Conservation (phyloP, 2,888 invertebrate genomes). For the Mantis religiosa region DNA sequence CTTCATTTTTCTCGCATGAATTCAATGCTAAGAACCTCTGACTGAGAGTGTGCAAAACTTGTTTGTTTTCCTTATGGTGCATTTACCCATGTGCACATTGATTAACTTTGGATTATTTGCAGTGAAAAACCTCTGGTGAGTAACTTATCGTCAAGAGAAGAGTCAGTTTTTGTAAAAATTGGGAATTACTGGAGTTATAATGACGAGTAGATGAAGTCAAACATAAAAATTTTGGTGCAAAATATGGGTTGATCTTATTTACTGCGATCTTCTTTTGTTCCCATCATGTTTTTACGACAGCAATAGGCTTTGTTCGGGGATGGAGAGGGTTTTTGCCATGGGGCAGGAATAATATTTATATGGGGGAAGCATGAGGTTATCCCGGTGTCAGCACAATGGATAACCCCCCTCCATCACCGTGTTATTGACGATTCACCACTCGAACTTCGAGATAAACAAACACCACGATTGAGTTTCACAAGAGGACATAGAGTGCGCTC, state of each 20-base stretch:
- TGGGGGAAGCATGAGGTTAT: not conserved
- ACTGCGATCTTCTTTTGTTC: not conserved
- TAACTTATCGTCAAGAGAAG: too few species aligned
- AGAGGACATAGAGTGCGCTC: not conserved
- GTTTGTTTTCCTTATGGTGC: too few species aligned
- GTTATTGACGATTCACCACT: slow-evolving; percentile 2
- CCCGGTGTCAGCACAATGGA: not conserved
- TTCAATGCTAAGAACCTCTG: too few species aligned
- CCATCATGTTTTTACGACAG: not conserved
- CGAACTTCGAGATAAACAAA: not conserved
- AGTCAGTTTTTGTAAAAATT: too few species aligned
- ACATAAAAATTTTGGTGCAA: not conserved
- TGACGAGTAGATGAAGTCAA: too few species aligned
- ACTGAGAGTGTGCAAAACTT: too few species aligned
- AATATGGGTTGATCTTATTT: too few species aligned
- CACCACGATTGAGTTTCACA: not conserved
- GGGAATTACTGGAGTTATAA: too few species aligned
- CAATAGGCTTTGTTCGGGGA: not conserved
- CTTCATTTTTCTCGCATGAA: too few species aligned
- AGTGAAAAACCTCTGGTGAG: too few species aligned
- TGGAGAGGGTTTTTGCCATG: not conserved
- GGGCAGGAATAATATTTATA: not conserved
- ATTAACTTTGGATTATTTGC: too few species aligned
- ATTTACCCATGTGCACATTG: too few species aligned
- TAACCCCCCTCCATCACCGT: not conserved